Evolutionary conservation across 1,140 invertebrate genomes (phyloP).

Genomic region (Drosophila murphyi): DNA sequence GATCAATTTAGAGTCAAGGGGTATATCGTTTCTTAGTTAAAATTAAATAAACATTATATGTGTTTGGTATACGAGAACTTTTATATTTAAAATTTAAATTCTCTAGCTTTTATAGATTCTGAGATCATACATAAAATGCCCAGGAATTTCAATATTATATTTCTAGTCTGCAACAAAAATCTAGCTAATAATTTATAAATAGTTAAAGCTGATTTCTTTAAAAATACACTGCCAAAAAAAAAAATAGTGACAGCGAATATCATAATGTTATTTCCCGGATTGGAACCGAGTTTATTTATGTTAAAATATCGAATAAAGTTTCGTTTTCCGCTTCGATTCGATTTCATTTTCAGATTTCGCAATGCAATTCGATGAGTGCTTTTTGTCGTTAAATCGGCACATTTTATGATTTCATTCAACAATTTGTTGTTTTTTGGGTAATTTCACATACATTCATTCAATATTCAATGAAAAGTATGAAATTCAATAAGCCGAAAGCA

Average conservation of each 20-base stretch:
- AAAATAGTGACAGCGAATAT: background rate
- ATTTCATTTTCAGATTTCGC: constrained; percentile 4
- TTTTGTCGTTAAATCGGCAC: background rate
- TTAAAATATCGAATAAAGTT: background rate
- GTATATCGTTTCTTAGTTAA: too few relatives aligned
- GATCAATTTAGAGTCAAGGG: too few relatives aligned
- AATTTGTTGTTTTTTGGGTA: background rate
- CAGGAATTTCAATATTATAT: too few relatives aligned
- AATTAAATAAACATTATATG: too few relatives aligned
- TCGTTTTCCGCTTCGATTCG: background rate
- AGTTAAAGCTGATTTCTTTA: too few relatives aligned
- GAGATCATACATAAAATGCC: too few relatives aligned
- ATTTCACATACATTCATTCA: constrained; percentile 56
- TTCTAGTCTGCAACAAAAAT: too few relatives aligned
- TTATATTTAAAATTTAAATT: too few relatives aligned
- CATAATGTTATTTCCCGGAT: too few relatives aligned
- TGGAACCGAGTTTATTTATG: background rate
- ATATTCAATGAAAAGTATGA: constrained; percentile 23
- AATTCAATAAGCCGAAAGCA: constrained; percentile 28
- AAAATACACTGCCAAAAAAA: background rate
- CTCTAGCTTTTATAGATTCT: too few relatives aligned
- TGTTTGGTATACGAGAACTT: too few relatives aligned
- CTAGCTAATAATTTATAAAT: too few relatives aligned
- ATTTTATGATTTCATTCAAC: constrained; percentile 52
- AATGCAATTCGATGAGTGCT: constrained; percentile 41